phyloP scores from a whole-genome alignment of 1,140 invertebrate genomes.

The Campoletis sonorensis region DNA sequence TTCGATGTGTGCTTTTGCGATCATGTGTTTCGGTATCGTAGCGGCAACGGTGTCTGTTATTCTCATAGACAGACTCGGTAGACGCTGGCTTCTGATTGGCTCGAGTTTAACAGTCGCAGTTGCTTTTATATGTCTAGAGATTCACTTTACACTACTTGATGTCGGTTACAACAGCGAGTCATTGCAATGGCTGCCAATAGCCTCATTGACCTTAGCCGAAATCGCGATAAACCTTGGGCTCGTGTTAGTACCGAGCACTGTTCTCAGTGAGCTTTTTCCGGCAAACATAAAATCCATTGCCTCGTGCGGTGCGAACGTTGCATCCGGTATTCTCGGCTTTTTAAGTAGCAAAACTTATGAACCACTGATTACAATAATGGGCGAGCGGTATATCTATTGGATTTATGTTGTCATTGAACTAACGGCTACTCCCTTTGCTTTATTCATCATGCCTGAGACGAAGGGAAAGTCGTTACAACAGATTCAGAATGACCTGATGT shows the following conservation, averaged over 20 bases:
- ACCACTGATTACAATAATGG: constrained; percentile 78
- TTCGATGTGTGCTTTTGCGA: constrained; percentile 79
- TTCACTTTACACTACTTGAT: constrained; percentile 53
- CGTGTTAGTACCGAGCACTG: constrained; percentile 84
- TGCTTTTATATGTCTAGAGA: constrained; percentile 67
- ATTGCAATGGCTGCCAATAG: constrained; percentile 38
- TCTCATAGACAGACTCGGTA: constrained; percentile 83
- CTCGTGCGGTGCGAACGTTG: constrained; percentile 82
- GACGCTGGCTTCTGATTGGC: constrained; percentile 80
- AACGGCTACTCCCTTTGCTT: constrained; percentile 46
- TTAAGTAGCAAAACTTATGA: constrained; percentile 85
- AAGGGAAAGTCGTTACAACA: no score
- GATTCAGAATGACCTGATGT: no score
- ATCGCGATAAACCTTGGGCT: constrained; percentile 78
- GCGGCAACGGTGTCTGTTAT: constrained; percentile 78
- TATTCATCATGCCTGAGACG: constrained; percentile 49
- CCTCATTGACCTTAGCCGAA: constrained; percentile 12
- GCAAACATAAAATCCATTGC: constrained; percentile 32
- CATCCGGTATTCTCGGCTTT: constrained; percentile 84
- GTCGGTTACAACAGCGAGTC: constrained; percentile 29
- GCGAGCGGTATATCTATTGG: constrained; percentile 84
- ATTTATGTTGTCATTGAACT: constrained; percentile 79
- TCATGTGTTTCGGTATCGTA: constrained; percentile 81
- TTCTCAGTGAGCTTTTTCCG: constrained; percentile 67
- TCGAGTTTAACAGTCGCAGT: constrained; percentile 77